Conservation (phyloP, 2,113 vertebrate genomes). For the Tyto alba region DNA sequence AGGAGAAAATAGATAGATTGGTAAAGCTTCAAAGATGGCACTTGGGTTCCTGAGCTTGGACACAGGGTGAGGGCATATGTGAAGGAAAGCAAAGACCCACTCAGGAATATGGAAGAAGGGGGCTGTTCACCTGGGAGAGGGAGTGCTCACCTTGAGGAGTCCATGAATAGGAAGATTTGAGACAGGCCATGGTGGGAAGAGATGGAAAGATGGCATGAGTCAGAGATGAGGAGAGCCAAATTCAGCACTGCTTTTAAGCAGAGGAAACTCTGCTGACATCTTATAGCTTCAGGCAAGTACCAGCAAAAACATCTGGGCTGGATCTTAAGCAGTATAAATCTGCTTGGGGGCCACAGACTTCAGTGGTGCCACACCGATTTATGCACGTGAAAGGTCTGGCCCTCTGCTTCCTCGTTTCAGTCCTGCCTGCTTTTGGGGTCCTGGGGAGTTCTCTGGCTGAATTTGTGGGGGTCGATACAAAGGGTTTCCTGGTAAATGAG, state of each 20-base stretch:
- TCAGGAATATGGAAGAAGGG: neutral
- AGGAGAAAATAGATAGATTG: neutral
- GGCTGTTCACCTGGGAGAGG: neutral
- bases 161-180: neutral
- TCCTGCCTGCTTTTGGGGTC: neutral
- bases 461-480: neutral
- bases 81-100: neutral
- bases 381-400: neutral
- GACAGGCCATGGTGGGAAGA: neutral
- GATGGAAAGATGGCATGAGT: neutral
- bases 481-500: constrained; percentile 28
- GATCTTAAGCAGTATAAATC: constrained; percentile 9
- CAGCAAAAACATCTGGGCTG: constrained; percentile 41
- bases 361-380: neutral
- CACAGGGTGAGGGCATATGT: neutral
- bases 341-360: neutral
- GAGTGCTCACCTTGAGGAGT: neutral
- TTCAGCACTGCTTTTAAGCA: constrained; percentile 18
- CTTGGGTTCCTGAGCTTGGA: neutral
- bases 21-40: neutral
- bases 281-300: constrained; percentile 35
- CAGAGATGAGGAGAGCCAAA: neutral
- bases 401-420: neutral
- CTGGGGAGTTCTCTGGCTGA: neutral
- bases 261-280: constrained; percentile 22